Conservation (phyloP, 2,888 invertebrate species). For the Caenorhabditis sp. region DNA sequence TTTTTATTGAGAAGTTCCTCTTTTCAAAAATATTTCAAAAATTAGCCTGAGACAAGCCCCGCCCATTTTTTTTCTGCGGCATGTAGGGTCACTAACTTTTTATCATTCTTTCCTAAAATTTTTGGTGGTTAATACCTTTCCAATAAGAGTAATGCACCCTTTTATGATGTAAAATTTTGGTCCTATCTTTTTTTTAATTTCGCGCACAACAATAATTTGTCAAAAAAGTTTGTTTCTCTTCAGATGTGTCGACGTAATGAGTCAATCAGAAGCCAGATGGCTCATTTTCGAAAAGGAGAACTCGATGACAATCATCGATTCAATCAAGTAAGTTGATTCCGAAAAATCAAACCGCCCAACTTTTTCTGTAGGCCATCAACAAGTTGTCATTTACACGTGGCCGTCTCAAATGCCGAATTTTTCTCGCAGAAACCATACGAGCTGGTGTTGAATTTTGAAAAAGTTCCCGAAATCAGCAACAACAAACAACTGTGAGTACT, state of each 20-base stretch:
- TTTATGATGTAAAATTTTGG: no score
- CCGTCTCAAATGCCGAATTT: background rate
- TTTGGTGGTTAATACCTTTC: no score
- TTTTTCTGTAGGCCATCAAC: background rate
- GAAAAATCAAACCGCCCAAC: background rate
- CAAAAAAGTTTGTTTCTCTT: background rate
- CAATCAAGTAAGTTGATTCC: background rate
- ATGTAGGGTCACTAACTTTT: no score
- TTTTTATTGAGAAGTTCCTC: no score
- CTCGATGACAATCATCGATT: background rate
- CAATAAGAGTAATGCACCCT: no score
- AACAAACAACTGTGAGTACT: no score
- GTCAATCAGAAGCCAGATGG: background rate
- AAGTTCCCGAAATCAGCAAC: no score
- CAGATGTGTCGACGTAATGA: background rate
- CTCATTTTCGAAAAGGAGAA: slow-evolving; percentile 11
- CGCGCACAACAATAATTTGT: background rate
- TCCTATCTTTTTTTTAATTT: no score
- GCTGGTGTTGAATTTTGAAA: background rate
- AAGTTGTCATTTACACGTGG: background rate
- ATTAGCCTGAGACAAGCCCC: no score
- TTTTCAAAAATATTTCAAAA: no score
- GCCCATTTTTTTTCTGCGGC: no score
- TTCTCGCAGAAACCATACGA: background rate
- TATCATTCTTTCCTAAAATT: no score